These are phyloP conservation scores for Eurystomus gularis DNA, from an alignment of 2,113 vertebrate genomes.

Conservation along the genomic window DNA sequence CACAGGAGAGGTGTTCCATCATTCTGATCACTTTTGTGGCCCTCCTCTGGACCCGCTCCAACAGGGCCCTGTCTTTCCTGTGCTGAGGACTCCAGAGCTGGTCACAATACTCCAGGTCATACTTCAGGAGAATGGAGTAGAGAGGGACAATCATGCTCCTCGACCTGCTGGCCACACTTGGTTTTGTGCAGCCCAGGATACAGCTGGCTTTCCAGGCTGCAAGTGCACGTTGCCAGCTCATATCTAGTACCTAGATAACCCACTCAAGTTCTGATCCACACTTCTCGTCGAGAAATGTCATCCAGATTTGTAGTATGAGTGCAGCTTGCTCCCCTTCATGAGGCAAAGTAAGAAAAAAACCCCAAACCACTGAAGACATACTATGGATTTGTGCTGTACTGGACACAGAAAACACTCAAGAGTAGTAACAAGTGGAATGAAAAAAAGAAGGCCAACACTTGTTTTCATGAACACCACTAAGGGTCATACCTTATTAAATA, in stretches of 20 bases:
- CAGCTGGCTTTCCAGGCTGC: rapidly evolving
- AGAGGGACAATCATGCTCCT: not conserved
- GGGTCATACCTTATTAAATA: conserved; percentile 90
- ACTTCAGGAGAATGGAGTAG: not conserved
- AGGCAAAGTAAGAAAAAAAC: not conserved
- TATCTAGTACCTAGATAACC: not conserved
- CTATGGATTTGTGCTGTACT: not conserved
- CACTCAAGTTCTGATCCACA: not conserved
- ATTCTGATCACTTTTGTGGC: rapidly evolving
- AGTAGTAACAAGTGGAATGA: not conserved
- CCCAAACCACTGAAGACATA: not conserved
- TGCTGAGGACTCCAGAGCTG: not conserved
- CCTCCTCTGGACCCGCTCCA: not conserved
- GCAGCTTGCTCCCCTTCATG: not conserved
- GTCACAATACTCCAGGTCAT: rapidly evolving
- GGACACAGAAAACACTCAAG: not conserved
- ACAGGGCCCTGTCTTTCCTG: not conserved
- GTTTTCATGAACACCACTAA: not conserved
- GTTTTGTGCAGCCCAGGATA: not conserved
- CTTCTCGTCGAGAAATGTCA: not conserved
- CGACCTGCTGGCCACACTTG: rapidly evolving
- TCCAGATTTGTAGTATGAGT: not conserved
- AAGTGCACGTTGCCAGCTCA: rapidly evolving
- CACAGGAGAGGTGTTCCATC: not conserved
- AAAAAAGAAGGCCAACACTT: not conserved